Conservation (phyloP, 1,140 invertebrate species). For the Drosophila equinoxialis region DNA sequence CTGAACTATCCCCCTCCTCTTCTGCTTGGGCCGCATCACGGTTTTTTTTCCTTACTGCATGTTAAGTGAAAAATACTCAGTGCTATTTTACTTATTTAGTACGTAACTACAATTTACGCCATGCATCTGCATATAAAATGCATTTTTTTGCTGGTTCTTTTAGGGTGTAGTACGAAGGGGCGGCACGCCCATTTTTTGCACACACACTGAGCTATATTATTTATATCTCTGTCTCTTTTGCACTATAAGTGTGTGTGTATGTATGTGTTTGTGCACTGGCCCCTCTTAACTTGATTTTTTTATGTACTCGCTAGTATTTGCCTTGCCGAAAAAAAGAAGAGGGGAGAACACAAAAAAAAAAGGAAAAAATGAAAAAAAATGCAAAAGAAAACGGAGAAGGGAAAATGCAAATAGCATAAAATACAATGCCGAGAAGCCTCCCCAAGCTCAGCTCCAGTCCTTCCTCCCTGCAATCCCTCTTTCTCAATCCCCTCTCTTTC, state of each 20-base stretch:
- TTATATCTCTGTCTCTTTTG: constrained; percentile 58
- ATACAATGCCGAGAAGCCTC: constrained; percentile 71
- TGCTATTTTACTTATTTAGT: constrained; percentile 82
- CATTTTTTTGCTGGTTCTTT: constrained; percentile 60
- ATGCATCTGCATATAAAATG: constrained; percentile 80
- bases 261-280: constrained; percentile 42
- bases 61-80: constrained; percentile 82
- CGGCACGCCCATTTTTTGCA: constrained; percentile 70
- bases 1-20: constrained; percentile 19
- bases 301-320: constrained; percentile 69
- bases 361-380: constrained; percentile 3
- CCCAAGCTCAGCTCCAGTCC: constrained; percentile 46
- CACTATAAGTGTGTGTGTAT: constrained; percentile 21
- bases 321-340: constrained; percentile 55
- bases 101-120: constrained; percentile 80
- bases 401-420: constrained; percentile 78
- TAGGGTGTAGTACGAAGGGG: constrained; percentile 38
- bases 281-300: constrained; percentile 65
- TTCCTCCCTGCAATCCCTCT: not conserved
- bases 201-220: constrained; percentile 56
- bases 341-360: constrained; percentile 31
- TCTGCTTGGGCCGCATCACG: constrained; percentile 16
- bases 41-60: constrained; percentile 61
- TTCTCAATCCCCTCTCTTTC: not conserved
- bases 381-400: constrained; percentile 9